phyloP scores from a whole-genome alignment of 2,113 vertebrate species.

The Archilochus colubris region DNA sequence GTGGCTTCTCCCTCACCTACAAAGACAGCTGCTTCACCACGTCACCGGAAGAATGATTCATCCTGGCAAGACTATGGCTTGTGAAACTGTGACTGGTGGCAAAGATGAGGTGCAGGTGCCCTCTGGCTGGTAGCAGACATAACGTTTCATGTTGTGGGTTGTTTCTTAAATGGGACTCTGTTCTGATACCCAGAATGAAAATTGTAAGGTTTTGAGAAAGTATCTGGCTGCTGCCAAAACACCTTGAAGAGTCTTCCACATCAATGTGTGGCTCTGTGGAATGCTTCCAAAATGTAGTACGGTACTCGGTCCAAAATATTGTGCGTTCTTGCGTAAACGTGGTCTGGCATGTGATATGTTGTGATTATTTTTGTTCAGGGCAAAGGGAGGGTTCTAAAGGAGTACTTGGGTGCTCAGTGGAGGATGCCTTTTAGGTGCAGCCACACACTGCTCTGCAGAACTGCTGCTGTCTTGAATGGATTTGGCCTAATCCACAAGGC shows the following conservation, averaged over 20 bases:
- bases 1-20: conserved; percentile 91
- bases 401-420: neutral
- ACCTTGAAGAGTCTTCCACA: conserved; percentile 5
- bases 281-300: neutral
- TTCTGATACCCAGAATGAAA: conserved; percentile 24
- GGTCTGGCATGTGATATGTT: conserved; percentile 47
- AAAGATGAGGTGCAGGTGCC: neutral
- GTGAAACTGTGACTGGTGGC: conserved; percentile 59
- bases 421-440: neutral
- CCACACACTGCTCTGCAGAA: neutral
- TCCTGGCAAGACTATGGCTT: conserved; percentile 86
- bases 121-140: conserved; percentile 7
- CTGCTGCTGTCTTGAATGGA: neutral
- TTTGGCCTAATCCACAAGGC: neutral
- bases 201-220: neutral
- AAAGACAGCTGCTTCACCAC: conserved; percentile 87
- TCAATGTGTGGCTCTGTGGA: neutral
- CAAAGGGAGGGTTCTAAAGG: neutral
- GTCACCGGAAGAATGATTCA: conserved; percentile 86
- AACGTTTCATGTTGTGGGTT: neutral
- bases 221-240: neutral
- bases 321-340: conserved; percentile 31
- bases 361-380: conserved; percentile 32
- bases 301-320: conserved; percentile 58
- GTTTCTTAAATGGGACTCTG: neutral